Conservation (phyloP, 1,140 invertebrate species). For the Vanessa atalanta region DNA sequence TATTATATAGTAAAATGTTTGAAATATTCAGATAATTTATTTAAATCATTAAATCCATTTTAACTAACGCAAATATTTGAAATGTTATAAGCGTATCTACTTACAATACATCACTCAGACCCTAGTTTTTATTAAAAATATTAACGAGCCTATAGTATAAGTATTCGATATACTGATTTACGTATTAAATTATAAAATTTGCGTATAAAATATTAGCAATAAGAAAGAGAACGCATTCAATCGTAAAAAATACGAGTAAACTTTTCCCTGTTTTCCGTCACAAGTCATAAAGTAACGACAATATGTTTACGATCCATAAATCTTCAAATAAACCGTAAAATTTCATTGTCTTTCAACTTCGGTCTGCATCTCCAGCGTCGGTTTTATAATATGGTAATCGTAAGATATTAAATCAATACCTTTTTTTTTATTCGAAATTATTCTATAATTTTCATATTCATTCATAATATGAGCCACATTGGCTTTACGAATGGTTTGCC, state of each 20-base stretch:
- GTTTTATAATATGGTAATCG: constrained; percentile 20
- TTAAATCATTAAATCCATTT: too few relatives aligned
- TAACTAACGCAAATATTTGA: too few relatives aligned
- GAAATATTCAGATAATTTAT: too few relatives aligned
- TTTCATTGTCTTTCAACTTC: constrained; percentile 56
- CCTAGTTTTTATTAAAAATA: background rate
- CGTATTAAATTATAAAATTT: constrained; percentile 16
- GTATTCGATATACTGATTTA: background rate
- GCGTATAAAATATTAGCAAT: constrained; percentile 43
- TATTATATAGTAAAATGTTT: too few relatives aligned
- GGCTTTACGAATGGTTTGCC: too few relatives aligned
- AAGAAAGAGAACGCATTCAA: constrained; percentile 36
- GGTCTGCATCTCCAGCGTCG: constrained; percentile 20
- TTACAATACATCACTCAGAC: too few relatives aligned
- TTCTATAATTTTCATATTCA: too few relatives aligned
- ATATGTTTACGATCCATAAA: constrained; percentile 70
- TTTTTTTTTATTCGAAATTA: too few relatives aligned
- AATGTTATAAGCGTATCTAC: too few relatives aligned
- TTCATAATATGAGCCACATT: background rate
- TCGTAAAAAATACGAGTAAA: constrained; percentile 58
- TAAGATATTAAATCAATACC: background rate
- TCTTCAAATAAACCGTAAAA: constrained; percentile 69
- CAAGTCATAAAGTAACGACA: constrained; percentile 62
- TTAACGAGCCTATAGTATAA: background rate
- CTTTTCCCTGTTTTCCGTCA: constrained; percentile 59